Base-by-base conservation (phyloP, 2,797 vertebrate genomes). In the Anguilla pacifica region DNA sequence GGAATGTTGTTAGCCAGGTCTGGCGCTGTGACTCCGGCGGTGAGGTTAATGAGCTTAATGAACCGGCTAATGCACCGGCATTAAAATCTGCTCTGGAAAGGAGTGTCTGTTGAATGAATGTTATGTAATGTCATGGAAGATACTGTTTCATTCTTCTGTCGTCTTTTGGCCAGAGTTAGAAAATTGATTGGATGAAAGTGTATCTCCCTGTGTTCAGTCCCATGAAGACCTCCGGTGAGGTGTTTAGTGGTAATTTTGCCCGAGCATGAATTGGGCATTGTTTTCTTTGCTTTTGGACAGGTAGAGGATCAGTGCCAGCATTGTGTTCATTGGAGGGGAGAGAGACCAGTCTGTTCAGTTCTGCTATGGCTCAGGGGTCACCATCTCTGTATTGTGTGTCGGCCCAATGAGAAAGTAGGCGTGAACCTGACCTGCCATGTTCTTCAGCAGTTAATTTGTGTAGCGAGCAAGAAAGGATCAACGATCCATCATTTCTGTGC, bases 291-390 rank as follows among this genome's bases (percentile, higher is more conserved):
- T 57, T 19, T 61, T 64, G n/a, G n/a, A 39, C 3, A 53, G 7
- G 51, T 49, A 61, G n/a, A 84, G 79, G 31, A 57, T 51, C 15
- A 83, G 88, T 91, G 84, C 92, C 91, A 90, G 57, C 55, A 72
- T 93, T 92, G 70, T 0, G 79, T 39, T 91, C 92, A 91, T 49
- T 0, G 86, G 74, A 51, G 31, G 84, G 91, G 15, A 46, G 77
- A 64, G 3, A 72, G 31, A 74, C 77, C 10, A n/a, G 77, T n/a
- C 22, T 81, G 19, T 49, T 10, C 43, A 22, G 17, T 43, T 81
- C 19, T 81, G 3, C 25, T 17, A 10, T 51, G 10, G 43, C 77
- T 81, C 43, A 25, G 46, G 6, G 77, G 17, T 25, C 19, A 22
- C 77, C 77, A 3, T 46, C 43, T 81, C 77, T 51, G 19, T 25